A percentile compares a stretch with the other conserved stretches of the same genome.
Evolutionary conservation across 2,888 invertebrate species (phyloP).

Genomic region (Mythimna albipuncta): DNA sequence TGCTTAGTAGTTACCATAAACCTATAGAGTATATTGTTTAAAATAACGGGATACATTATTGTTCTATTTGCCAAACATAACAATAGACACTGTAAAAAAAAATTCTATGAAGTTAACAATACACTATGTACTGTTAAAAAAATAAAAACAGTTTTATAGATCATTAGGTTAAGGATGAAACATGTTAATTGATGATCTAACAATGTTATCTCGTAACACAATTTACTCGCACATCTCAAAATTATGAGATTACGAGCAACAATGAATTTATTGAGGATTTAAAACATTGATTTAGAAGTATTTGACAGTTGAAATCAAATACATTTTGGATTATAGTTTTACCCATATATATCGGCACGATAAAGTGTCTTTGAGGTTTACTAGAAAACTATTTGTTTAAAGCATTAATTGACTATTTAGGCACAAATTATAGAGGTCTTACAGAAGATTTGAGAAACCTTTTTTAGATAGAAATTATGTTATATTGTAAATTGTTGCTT

Average conservation of each 20-base stretch:
- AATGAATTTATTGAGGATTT: not conserved
- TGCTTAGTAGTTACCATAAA: not conserved
- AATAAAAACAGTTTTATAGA: conserved; percentile 12
- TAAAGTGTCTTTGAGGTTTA: not conserved
- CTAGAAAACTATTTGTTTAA: not conserved
- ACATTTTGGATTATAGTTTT: not conserved
- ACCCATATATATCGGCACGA: not conserved
- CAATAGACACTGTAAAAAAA: not conserved
- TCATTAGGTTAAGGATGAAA: conserved; percentile 38
- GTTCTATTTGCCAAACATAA: not conserved
- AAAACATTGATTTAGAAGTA: not conserved
- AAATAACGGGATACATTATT: not conserved
- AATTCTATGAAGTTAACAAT: not conserved
- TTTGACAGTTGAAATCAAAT: not conserved
- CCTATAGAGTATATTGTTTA: not conserved
- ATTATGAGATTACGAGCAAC: conserved; percentile 3
- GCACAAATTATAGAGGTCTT: not conserved
- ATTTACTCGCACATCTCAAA: conserved; percentile 1
- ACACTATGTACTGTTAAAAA: not conserved
- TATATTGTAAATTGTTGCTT: not conserved
- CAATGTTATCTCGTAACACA: conserved; percentile 11
- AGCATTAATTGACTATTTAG: not conserved
- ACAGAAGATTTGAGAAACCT: not conserved
- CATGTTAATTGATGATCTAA: conserved; percentile 38
- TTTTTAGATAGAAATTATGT: not conserved